phyloP scores from a whole-genome alignment of 2,797 vertebrate genomes.

The Threskiornis aethiopicus region DNA sequence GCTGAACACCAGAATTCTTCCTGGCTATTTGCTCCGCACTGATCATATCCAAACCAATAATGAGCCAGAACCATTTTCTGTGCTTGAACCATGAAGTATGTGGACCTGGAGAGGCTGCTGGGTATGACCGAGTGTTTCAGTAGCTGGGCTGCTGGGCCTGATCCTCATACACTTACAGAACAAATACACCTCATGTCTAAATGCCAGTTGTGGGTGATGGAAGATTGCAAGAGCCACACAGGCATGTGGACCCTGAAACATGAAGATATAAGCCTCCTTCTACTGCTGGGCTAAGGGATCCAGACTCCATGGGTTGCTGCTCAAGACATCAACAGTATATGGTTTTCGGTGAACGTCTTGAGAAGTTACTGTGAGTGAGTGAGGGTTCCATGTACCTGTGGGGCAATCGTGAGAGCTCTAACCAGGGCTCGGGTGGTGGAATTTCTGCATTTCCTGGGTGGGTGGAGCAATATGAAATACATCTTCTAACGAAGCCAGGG shows the following conservation, averaged over 20 bases:
- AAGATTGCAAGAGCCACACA: background rate
- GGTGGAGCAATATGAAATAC: background rate
- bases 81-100: background rate
- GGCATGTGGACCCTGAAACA: background rate
- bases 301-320: background rate
- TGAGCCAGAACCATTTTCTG: background rate
- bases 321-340: background rate
- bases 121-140: background rate
- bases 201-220: background rate
- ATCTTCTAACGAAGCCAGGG: background rate
- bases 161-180: fast-evolving
- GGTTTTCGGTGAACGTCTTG: background rate
- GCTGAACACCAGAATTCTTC: background rate
- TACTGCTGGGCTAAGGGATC: background rate
- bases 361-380: background rate
- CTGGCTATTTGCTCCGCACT: background rate
- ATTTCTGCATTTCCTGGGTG: background rate
- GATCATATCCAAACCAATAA: background rate
- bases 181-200: background rate
- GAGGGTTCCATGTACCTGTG: background rate
- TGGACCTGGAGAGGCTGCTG: background rate
- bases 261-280: background rate
- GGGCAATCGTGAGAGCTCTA: background rate
- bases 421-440: background rate
- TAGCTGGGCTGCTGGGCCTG: background rate